Percentiles rank a stretch among this genome's conserved stretches.
Evolutionary conservation across 2,113 vertebrate genomes (phyloP).

Genomic region (Python bivittatus): DNA sequence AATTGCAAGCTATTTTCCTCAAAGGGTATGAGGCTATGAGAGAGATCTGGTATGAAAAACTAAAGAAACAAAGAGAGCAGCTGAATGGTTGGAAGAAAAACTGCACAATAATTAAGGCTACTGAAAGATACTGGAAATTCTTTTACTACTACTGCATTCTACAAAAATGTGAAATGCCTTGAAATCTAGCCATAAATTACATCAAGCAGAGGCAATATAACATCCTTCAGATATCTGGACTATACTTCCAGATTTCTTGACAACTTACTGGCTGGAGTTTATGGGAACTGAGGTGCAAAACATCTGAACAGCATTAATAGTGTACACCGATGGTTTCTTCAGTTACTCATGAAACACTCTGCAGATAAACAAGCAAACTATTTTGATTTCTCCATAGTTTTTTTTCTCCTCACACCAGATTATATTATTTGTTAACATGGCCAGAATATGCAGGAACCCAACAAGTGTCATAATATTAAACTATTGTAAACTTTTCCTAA

Average conservation of each 20-base stretch:
- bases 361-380: too few relatives aligned
- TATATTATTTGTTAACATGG: too few relatives aligned
- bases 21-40: neutral
- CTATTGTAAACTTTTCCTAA: too few relatives aligned
- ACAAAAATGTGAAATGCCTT: neutral
- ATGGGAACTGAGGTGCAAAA: neutral
- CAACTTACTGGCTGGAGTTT: neutral
- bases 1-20: neutral
- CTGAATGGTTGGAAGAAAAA: neutral
- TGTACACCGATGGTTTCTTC: too few relatives aligned
- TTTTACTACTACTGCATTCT: neutral
- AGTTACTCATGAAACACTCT: too few relatives aligned
- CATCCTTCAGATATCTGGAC: neutral
- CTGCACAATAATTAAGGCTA: neutral
- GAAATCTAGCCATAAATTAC: neutral
- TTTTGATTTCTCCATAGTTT: too few relatives aligned
- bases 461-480: too few relatives aligned
- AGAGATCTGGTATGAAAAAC: neutral
- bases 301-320: neutral
- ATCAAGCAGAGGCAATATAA: neutral
- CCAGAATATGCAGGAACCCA: too few relatives aligned
- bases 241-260: neutral
- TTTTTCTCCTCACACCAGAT: too few relatives aligned
- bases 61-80: neutral
- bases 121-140: neutral